Base-by-base conservation (phyloP, 2,113 vertebrate genomes). In the Oreochromis spilurus region DNA sequence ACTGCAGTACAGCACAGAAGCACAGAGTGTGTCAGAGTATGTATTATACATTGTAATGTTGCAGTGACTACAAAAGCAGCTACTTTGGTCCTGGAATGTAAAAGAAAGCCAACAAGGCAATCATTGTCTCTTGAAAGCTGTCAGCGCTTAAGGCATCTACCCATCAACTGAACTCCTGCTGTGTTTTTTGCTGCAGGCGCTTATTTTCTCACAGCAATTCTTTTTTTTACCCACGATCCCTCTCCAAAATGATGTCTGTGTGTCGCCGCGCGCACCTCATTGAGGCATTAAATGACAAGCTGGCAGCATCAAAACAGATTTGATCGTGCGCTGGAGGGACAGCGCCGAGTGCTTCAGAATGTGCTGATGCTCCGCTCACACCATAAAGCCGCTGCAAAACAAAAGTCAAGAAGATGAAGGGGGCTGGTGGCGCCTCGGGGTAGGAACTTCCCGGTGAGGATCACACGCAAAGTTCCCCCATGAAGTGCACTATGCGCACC, bases 261-360 rank as follows among this genome's bases (percentile, higher is more conserved):
- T 78, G 87, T 77, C 80, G 83, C 84, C 4, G 16, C n/a, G 2
- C 7, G 65, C 82, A n/a, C 90, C 93, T 92, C 90, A 81, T 72
- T 81, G 84, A 92, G 70, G 87, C 87, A 84, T 85, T 89, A 92
- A 92, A 91, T 88, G 93, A 94, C 87, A 94, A 89, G 89, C 89
- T 89, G 92, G 89, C 87, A 81, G 86, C 90, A 52, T 91, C 85
- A 54, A 70, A 89, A 50, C 53, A 87, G 91, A 89, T 89, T 88
- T 70, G 84, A 91, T 86, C 6, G 29, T 10, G 78, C 7, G 83
- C 85, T 81, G 87, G 79, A 88, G 88, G 91, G 87, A 87, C 86
- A 53, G 81, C 52, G 65, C 1, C 6, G 75, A 84, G 81, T 52
- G 62, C 14, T 5, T 65, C 55, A 13, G 82, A 93, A 89, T 90